Evolutionary conservation across 2,113 vertebrate species (phyloP).

Genomic region (Aepyceros melampus): DNA sequence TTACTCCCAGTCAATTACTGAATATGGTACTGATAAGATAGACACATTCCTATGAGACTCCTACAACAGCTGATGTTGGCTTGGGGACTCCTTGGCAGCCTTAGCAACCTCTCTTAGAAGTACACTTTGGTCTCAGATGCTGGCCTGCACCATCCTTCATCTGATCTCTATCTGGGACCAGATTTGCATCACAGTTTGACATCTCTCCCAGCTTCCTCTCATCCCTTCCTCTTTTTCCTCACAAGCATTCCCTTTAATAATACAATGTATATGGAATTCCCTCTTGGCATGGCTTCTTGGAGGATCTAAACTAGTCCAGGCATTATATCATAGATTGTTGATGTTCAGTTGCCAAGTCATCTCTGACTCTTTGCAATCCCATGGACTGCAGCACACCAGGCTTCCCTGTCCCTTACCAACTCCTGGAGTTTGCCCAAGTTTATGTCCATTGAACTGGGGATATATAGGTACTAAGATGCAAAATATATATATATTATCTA

Average conservation of each 20-base stretch:
- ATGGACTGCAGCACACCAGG: background rate
- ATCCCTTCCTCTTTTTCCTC: background rate
- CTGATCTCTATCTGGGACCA: background rate
- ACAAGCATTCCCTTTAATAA: background rate
- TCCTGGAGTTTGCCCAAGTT: background rate
- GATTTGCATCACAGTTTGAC: background rate
- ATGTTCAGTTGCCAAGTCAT: accelerated
- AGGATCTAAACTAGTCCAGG: background rate
- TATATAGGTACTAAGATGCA: background rate
- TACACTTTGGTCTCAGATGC: background rate
- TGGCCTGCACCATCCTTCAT: background rate
- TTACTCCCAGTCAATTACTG: background rate
- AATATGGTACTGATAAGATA: background rate
- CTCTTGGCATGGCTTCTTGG: background rate
- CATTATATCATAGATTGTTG: background rate
- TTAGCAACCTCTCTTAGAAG: background rate
- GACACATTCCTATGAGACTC: background rate
- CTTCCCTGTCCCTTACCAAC: background rate
- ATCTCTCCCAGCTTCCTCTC: background rate
- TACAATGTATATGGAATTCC: background rate
- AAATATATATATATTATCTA: background rate
- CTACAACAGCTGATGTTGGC: background rate
- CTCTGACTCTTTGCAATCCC: background rate
- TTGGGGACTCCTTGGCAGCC: background rate
- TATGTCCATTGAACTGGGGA: background rate